Percentiles rank a stretch among this genome's conserved stretches.
Conservation (phyloP, 2,888 invertebrate species). For the Protophormia terraenovae region DNA sequence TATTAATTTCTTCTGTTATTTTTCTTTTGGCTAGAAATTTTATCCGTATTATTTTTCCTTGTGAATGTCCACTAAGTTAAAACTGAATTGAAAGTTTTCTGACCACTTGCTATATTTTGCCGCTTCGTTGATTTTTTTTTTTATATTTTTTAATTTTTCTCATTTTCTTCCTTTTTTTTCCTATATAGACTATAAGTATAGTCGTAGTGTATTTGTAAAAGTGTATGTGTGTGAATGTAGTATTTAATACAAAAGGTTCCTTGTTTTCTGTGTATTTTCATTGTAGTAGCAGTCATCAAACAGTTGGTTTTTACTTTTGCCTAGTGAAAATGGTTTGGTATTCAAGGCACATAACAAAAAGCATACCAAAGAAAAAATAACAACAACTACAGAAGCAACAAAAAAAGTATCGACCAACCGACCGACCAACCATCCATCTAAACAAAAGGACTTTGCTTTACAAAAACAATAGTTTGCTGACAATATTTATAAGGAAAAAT, state of each 20-base stretch:
- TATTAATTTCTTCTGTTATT: neutral
- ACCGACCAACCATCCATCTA: neutral
- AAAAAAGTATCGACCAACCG: conserved; percentile 18
- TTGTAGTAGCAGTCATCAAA: conserved; percentile 59
- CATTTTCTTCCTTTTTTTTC: conserved; percentile 32
- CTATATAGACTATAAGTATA: neutral
- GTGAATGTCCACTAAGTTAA: conserved; percentile 67
- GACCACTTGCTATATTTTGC: conserved; percentile 68
- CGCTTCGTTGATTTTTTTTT: conserved; percentile 58
- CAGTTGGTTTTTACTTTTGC: conserved; percentile 59
- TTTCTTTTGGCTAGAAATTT: conserved; percentile 27
- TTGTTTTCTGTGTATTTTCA: conserved; percentile 48
- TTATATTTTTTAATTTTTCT: conserved; percentile 38
- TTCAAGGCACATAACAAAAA: conserved; percentile 56
- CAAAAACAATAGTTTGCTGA: conserved; percentile 35
- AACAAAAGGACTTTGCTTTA: neutral
- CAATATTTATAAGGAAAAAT: conserved; percentile 11
- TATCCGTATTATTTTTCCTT: conserved; percentile 60
- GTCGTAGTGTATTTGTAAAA: neutral
- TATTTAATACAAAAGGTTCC: conserved; percentile 52
- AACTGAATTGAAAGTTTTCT: conserved; percentile 68
- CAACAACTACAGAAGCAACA: neutral
- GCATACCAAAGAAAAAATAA: neutral
- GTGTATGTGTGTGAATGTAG: neutral
- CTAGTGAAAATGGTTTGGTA: conserved; percentile 56